These are phyloP conservation scores for Automeris io DNA, from an alignment of 2,888 invertebrate species.

Conservation along the genomic window DNA sequence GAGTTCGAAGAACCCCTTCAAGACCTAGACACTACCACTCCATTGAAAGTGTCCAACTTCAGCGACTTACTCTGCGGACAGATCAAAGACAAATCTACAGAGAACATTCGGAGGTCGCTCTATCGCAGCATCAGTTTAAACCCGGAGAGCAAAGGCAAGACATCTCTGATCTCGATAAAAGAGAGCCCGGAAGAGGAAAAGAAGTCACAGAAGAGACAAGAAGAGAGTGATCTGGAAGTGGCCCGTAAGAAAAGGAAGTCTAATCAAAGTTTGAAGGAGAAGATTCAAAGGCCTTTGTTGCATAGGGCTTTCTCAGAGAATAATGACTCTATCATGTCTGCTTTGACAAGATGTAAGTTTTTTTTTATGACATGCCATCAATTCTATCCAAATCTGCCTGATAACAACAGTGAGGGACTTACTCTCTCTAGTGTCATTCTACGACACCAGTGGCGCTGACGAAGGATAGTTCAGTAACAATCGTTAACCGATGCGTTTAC, in stretches of 20 bases:
- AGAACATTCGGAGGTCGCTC: constrained; percentile 20
- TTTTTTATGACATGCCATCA: background rate
- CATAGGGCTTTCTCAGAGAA: constrained; percentile 85
- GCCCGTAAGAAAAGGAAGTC: constrained; percentile 54
- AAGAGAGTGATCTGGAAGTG: constrained; percentile 35
- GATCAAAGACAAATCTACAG: constrained; percentile 44
- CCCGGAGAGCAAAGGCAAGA: constrained; percentile 39
- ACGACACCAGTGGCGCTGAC: too few species aligned
- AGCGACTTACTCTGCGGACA: constrained; percentile 51
- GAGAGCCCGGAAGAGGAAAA: constrained; percentile 45
- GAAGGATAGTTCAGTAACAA: too few species aligned
- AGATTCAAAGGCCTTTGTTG: constrained; percentile 50
- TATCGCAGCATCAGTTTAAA: constrained; percentile 55
- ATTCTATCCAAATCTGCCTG: too few species aligned
- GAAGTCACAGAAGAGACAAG: constrained; percentile 76
- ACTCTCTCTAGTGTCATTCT: too few species aligned
- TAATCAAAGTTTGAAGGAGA: constrained; percentile 23
- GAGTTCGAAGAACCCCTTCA: constrained; percentile 63
- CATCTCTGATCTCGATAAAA: constrained; percentile 42
- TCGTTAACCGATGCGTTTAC: too few species aligned
- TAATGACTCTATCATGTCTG: constrained; percentile 85
- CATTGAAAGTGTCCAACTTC: constrained; percentile 60
- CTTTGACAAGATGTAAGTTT: constrained; percentile 81
- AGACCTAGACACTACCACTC: constrained; percentile 58
- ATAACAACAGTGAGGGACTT: too few species aligned